Base-by-base conservation (phyloP, 2,888 invertebrate species). In the Rhamnusium bicolor region DNA sequence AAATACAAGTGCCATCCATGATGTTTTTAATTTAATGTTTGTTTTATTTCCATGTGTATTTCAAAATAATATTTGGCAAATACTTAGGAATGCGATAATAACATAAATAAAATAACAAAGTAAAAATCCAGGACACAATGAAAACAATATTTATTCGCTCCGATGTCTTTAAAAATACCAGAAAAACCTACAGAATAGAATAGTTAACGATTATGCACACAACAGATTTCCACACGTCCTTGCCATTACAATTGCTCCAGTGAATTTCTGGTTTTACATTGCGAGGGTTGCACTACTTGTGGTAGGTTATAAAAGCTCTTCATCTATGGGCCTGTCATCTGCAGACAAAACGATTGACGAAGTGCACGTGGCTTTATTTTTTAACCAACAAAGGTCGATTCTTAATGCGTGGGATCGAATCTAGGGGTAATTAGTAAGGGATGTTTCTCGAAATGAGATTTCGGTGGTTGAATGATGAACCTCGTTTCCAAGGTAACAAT, bases 401-500 rank as follows among this genome's bases (percentile, higher is more conserved):
- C 65, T 65, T 65, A 65, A 65, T 53, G 65, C 65, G 53, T 40
- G 65, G 32, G 51, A 53, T 65, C 65, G 65, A 51, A 65, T 65
- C 65, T 18, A 32, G 65, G 65, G 65, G 65, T 65, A 65, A 65
- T 65, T 65, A 61, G 60, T 32, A 51, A 63, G 63, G 71, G 63
- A 47, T 58, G 69, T 72, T 75, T 75, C 70, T 71, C 71, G 63
- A 74, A 82, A 84, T 82, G 81, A 83, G 82, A 84, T 84, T 83
- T 84, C 78, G 79, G 80, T 75, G 75, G 65, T 78, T 82, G 82
- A 82, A 78, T 80, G 82, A 83, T 80, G 81, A 78, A 79, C 80
- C 78, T 80, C 82, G 83, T 83, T 82, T 84, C 85, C 85, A 87
- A 87, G 87, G 86, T 87, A 87, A 87, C 87, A 87, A 87, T 88